phyloP scores from a whole-genome alignment of 2,113 vertebrate genomes.

The Leptocoma aspasia region DNA sequence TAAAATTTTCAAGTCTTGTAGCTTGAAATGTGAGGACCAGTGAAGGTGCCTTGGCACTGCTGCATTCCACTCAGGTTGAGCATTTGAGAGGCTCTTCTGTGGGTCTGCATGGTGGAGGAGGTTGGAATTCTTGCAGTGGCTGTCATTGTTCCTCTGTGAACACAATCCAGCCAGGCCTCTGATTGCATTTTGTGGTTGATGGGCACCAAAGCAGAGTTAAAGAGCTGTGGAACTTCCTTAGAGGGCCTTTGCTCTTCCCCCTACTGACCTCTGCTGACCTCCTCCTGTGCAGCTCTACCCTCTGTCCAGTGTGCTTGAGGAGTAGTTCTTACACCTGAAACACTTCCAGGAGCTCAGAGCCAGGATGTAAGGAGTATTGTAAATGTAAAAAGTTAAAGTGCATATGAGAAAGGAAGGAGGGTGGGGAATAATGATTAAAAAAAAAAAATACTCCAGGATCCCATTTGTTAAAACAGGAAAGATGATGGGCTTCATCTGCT shows the following conservation, averaged over 20 bases:
- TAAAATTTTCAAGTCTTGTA: not conserved
- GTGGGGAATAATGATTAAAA: not conserved
- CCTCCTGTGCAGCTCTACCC: not conserved
- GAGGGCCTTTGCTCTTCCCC: not conserved
- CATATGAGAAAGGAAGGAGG: not conserved
- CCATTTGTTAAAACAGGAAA: not conserved
- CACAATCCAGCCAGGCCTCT: not conserved
- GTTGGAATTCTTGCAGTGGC: not conserved
- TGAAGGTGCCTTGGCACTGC: not conserved
- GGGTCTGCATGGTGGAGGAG: not conserved
- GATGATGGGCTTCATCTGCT: not conserved
- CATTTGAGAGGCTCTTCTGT: not conserved
- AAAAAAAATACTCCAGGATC: not conserved
- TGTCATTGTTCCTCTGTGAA: not conserved
- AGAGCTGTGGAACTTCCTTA: not conserved
- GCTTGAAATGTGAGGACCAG: not conserved
- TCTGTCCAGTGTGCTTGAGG: not conserved
- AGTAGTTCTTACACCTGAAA: not conserved
- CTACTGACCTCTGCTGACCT: not conserved
- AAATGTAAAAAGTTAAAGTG: not conserved
- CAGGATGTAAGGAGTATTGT: not conserved
- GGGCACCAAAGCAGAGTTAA: not conserved
- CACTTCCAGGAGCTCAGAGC: not conserved
- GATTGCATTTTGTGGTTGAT: accelerated
- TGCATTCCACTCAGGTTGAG: not conserved